Percentiles rank a stretch among this genome's conserved stretches.
phyloP scores from a whole-genome alignment of 2,888 invertebrate genomes.

The Chrysomela aeneicollis region DNA sequence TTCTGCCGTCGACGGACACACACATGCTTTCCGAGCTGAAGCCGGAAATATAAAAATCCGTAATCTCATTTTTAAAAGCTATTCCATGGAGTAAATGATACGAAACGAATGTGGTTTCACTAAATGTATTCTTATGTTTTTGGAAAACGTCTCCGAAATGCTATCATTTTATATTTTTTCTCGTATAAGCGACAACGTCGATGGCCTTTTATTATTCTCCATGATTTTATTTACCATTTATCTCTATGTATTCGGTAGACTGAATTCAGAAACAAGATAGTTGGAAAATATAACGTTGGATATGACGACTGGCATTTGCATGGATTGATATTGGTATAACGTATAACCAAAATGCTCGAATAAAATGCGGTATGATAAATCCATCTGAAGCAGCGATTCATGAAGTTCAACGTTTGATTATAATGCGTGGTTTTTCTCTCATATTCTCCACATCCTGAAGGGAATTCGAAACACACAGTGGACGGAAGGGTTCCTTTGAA shows the following conservation, averaged over 20 bases:
- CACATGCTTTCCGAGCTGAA: slow-evolving; percentile 53
- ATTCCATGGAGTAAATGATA: slow-evolving; percentile 61
- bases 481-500: too few relatives aligned
- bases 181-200: slow-evolving; percentile 46
- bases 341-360: background rate
- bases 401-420: too few relatives aligned
- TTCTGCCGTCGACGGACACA: slow-evolving; percentile 50
- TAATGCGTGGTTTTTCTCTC: too few relatives aligned
- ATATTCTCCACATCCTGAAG: too few relatives aligned
- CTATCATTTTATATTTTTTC: slow-evolving; percentile 57
- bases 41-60: slow-evolving; percentile 53
- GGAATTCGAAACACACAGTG: too few relatives aligned
- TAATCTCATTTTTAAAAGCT: slow-evolving; percentile 57
- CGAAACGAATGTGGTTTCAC: slow-evolving; percentile 60
- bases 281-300: slow-evolving; percentile 11
- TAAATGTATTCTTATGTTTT: slow-evolving; percentile 61
- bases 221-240: slow-evolving; percentile 39
- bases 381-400: too few relatives aligned
- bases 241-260: slow-evolving; percentile 29
- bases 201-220: slow-evolving; percentile 45
- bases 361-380: background rate
- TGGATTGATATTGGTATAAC: background rate
- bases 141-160: slow-evolving; percentile 56
- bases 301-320: slow-evolving; percentile 2
- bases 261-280: slow-evolving; percentile 22